phyloP scores from a whole-genome alignment of 2,113 vertebrate genomes.

The Scomber scombrus region DNA sequence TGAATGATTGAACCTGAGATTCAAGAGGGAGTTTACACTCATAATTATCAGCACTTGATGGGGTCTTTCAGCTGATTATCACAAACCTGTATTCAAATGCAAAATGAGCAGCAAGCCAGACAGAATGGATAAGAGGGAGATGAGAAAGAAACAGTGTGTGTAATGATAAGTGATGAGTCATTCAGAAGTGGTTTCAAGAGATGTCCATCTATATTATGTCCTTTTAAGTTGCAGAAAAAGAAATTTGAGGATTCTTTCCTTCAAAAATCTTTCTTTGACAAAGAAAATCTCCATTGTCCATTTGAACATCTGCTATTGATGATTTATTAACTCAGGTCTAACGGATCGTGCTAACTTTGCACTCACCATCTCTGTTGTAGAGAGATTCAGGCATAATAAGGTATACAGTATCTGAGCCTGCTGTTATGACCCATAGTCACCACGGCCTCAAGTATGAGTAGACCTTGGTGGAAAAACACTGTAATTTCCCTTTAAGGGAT shows the following conservation, averaged over 20 bases:
- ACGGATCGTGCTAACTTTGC: background rate
- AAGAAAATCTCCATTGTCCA: background rate
- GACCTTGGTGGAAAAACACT: too few relatives aligned
- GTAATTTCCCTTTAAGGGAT: too few relatives aligned
- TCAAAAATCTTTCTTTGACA: background rate
- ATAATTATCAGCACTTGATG: slow-evolving; percentile 9
- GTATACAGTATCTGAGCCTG: background rate
- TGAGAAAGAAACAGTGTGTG: background rate
- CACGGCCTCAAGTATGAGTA: too few relatives aligned
- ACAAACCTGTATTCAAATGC: slow-evolving; percentile 13
- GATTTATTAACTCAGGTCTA: background rate
- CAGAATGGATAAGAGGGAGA: slow-evolving; percentile 2
- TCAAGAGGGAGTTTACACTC: slow-evolving; percentile 12
- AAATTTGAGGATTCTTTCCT: background rate
- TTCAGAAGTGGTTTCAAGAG: slow-evolving; percentile 37
- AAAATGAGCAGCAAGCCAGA: slow-evolving; percentile 8
- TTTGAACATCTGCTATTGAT: background rate
- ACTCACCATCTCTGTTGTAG: background rate
- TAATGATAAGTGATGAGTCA: slow-evolving; percentile 35
- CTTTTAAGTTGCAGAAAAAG: too few relatives aligned
- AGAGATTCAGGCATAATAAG: background rate
- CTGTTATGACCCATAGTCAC: background rate
- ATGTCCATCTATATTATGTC: slow-evolving; percentile 26
- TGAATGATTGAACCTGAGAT: slow-evolving; percentile 5
- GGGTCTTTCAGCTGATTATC: background rate